phyloP scores from a whole-genome alignment of 2,888 invertebrate species.

The Macaria notata region DNA sequence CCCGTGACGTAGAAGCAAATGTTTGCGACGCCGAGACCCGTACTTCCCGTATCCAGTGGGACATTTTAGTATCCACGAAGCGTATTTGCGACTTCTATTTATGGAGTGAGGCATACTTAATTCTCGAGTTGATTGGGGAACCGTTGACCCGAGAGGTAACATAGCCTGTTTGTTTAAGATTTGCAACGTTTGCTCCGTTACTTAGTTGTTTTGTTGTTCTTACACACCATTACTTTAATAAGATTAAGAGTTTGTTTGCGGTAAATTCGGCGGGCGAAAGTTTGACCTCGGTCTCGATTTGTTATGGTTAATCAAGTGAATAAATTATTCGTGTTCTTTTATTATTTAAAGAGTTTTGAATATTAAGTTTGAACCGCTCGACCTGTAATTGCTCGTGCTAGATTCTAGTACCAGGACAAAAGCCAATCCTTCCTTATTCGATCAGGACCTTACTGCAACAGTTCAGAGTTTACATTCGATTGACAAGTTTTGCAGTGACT shows the following conservation, averaged over 20 bases:
- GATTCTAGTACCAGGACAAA: too few relatives aligned
- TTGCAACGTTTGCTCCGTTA: constrained; percentile 6
- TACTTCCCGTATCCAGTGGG: constrained; percentile 35
- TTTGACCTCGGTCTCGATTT: too few relatives aligned
- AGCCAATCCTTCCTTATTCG: too few relatives aligned
- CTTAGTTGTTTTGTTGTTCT: constrained; percentile 5
- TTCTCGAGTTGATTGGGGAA: constrained; percentile 32
- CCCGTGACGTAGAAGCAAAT: constrained; percentile 51
- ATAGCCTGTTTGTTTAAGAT: constrained; percentile 10
- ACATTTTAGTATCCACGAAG: constrained; percentile 38
- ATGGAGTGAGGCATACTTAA: constrained; percentile 40
- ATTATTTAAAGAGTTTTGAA: too few relatives aligned
- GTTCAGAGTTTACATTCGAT: too few relatives aligned
- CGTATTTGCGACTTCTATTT: constrained; percentile 40
- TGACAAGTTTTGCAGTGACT: too few relatives aligned
- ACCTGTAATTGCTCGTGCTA: too few relatives aligned
- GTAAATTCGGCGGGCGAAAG: too few relatives aligned
- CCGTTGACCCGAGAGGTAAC: constrained; percentile 13
- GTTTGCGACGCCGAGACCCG: constrained; percentile 37
- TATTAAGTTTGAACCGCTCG: too few relatives aligned
- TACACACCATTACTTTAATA: constrained; percentile 1
- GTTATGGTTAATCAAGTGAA: too few relatives aligned
- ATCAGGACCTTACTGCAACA: too few relatives aligned
- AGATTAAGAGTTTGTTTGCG: background rate
- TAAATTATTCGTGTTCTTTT: too few relatives aligned